These are phyloP conservation scores for Holothuria leucospilota DNA, from an alignment of 53 echinoderm and acorn worm genomes.

Conservation along the genomic window DNA sequence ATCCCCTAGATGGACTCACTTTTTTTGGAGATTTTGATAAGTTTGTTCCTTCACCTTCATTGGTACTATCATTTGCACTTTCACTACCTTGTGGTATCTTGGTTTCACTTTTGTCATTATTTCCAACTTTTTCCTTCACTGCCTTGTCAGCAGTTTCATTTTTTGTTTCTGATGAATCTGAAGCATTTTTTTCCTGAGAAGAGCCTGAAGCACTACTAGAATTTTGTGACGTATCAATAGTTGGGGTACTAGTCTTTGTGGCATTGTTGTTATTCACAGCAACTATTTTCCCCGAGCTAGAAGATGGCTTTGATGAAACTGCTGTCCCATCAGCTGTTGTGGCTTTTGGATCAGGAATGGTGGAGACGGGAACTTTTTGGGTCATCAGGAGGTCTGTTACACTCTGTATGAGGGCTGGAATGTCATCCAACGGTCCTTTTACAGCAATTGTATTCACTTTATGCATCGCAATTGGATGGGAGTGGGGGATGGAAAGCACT, in stretches of 20 bases:
- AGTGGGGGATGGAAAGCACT: slow-evolving; percentile 32
- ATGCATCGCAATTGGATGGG: slow-evolving; percentile 34
- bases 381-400: slow-evolving; percentile 33
- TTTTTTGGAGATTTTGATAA: slow-evolving; percentile 3
- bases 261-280: neutral
- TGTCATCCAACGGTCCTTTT: slow-evolving; percentile 41
- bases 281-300: neutral
- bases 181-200: no score
- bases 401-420: slow-evolving; percentile 37
- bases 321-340: neutral
- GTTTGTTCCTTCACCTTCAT: neutral
- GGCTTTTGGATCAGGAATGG: neutral
- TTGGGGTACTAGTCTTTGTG: neutral
- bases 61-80: neutral
- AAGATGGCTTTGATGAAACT: neutral
- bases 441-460: slow-evolving; percentile 46
- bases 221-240: no score
- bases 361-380: neutral
- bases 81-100: neutral
- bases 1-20: neutral
- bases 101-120: no score
- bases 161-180: no score
- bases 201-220: no score
- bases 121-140: no score
- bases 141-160: no score